Evolutionary conservation across 2,888 invertebrate species (phyloP), one percentile per base, ranked within the genome.

Genomic region (Xanthia icteritia): DNA sequence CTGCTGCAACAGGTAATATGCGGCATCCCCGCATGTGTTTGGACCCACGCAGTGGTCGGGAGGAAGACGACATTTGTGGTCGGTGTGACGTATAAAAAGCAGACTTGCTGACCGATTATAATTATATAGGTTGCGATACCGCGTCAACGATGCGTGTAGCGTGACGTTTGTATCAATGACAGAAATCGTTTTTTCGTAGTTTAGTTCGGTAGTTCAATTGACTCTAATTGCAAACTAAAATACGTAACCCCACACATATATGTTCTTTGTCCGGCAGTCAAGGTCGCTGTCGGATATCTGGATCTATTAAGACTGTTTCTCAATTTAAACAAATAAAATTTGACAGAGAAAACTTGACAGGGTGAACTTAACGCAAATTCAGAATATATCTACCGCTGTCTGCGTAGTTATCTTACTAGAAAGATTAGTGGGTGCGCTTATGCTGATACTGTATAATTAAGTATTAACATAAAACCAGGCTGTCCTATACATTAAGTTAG

Each of bases 181-280:
- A 66, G 20, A 56, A 81, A 76, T 75, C 48, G 64, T 60, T 74
- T 69, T 36, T 76, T 48, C 54, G 81, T 77, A 77, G 72, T 82
- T 67, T 39, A 61, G 60, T 66, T 78, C n/a, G 68, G 68, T 74
- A 64, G 36, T 23, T 54, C 75, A 80, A 69, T 75, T 81, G 81
- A 65, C 65, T 76, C 64, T 82, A 82, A 82, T 82, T 77, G 66
- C 61, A 65, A 79, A 60, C 45, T 11, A 45, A 66, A 61, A 73
- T 58, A 64, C 15, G 6, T 58, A 64, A 64, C 23, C 48, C 60
- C 77, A 77, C 63, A 61, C 66, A 64, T 15, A 56, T 15, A 69
- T 8, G 61, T 39, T 45, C 20, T 70, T 42, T 31, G 31, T 27
- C 56, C 36, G 39, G 15, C 20, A 42, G 56, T 17, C 42, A n/a